Evolutionary conservation across 1,140 invertebrate genomes (phyloP).

Genomic region (Drosophila kurseongensis): DNA sequence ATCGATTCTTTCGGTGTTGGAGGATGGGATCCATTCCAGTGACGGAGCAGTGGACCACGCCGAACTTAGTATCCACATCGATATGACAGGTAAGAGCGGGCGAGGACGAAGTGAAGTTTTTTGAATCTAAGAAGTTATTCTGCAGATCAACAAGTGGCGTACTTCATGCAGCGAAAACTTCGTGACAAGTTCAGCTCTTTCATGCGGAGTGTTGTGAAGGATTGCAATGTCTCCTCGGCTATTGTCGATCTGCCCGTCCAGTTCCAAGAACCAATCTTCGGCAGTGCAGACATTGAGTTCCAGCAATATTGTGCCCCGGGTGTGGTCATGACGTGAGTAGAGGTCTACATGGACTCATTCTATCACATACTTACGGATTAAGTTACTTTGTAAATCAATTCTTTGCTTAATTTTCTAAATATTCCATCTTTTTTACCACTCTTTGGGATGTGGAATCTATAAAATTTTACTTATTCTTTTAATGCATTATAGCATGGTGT

Average conservation of each 20-base stretch:
- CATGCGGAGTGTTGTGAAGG: constrained; percentile 85
- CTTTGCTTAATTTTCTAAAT: neutral
- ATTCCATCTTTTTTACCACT: neutral
- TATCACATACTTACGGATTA: too few species aligned
- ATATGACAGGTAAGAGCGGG: constrained; percentile 74
- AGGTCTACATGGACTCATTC: too few species aligned
- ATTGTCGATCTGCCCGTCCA: constrained; percentile 87
- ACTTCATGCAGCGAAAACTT: constrained; percentile 87
- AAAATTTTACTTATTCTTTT: neutral
- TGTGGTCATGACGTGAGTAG: constrained; percentile 89
- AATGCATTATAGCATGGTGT: constrained; percentile 87
- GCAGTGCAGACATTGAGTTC: constrained; percentile 87
- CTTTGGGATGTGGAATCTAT: neutral
- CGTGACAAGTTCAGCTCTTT: constrained; percentile 88
- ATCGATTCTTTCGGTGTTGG: constrained; percentile 86
- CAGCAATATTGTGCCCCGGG: constrained; percentile 91
- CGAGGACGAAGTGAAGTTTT: neutral
- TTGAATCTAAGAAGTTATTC: constrained; percentile 6
- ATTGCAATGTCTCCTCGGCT: constrained; percentile 87
- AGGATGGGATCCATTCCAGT: constrained; percentile 85
- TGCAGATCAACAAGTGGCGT: constrained; percentile 88
- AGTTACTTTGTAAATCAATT: neutral
- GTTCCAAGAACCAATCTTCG: constrained; percentile 90
- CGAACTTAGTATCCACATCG: constrained; percentile 86
- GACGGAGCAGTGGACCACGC: constrained; percentile 86